Base-by-base conservation (phyloP, 2,888 invertebrate species). In the Harpalus rufipes region DNA sequence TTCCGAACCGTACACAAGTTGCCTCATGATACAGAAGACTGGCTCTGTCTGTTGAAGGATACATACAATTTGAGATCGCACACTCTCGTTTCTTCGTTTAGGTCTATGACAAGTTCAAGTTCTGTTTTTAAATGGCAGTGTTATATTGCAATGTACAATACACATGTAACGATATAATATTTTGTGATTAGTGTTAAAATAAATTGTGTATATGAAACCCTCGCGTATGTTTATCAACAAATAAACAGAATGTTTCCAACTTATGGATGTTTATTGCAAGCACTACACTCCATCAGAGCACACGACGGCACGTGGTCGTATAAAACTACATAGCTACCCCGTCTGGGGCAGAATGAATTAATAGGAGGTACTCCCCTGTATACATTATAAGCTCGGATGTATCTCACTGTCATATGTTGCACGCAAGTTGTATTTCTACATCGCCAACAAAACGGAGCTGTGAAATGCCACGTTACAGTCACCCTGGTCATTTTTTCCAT, bases 161-260 rank as follows among this genome's bases (percentile, higher is more conserved):
- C 86, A 88, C 87, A 88, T 82, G 81, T 85, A 84, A 84, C 76
- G 51, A 86, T 81, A 86, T 88, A 90, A 89, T 89, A 90, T 89
- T 90, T 90, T 90, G 89, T 90, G 90, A 90, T 89, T 90, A 90
- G 90, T 89, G 90, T 90, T 90, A 90, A 89, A 89, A 89, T 89
- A 90, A 88, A 87, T 89, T 89, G 89, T 89, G 88, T 89, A 89
- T 88, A 87, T 86, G 87, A 83, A 83, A 74, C 14, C 58, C 25
- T 78, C 14, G 16, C 16, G 78, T 58, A 8, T 14, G 21, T 74
- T 74, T 41, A 14, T 39, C 32, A 68, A 14, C 14, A 59, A 32
- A 68, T 68, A 68, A 68, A 68, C 68, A 68, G 39, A 68, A 18
- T 63, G 68, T 39, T 68, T 68, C 39, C 68, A 68, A 63, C 32